These are phyloP conservation scores for Rachycentron canadum DNA, from an alignment of 2,797 vertebrate species.

Conservation along the genomic window DNA sequence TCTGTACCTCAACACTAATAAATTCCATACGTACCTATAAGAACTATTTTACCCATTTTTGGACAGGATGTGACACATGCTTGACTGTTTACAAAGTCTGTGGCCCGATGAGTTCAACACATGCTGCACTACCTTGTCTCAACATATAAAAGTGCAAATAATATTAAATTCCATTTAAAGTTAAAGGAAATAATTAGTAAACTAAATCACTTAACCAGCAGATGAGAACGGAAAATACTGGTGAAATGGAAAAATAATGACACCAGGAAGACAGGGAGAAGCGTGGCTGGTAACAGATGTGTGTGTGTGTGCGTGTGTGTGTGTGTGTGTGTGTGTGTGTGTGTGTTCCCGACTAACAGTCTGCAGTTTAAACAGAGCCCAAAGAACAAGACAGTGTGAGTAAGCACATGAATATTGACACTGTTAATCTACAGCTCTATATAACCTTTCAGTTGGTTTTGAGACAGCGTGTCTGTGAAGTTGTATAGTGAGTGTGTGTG, in stretches of 20 bases:
- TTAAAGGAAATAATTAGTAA: constrained; percentile 35
- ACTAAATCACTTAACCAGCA: constrained; percentile 21
- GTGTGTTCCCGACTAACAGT: background rate
- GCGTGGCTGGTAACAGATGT: constrained; percentile 8
- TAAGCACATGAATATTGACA: background rate
- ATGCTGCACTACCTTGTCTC: background rate
- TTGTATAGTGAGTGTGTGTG: background rate
- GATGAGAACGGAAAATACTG: constrained; percentile 29
- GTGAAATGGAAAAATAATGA: constrained; percentile 36
- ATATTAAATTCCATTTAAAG: constrained; percentile 5
- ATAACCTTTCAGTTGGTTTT: background rate
- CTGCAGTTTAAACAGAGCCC: background rate
- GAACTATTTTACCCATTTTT: background rate
- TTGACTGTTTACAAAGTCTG: background rate
- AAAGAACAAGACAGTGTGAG: background rate
- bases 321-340: background rate
- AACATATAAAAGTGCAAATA: background rate
- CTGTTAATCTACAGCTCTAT: constrained; percentile 1
- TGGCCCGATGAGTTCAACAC: background rate
- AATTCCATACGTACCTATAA: background rate
- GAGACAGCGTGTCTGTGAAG: background rate
- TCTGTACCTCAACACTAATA: background rate
- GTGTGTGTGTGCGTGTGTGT: constrained; percentile 4
- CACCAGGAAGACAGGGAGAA: constrained; percentile 10
- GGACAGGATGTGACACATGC: background rate